Evolutionary conservation across 2,797 vertebrate genomes (phyloP).

Genomic region (Aphelocoma californica): DNA sequence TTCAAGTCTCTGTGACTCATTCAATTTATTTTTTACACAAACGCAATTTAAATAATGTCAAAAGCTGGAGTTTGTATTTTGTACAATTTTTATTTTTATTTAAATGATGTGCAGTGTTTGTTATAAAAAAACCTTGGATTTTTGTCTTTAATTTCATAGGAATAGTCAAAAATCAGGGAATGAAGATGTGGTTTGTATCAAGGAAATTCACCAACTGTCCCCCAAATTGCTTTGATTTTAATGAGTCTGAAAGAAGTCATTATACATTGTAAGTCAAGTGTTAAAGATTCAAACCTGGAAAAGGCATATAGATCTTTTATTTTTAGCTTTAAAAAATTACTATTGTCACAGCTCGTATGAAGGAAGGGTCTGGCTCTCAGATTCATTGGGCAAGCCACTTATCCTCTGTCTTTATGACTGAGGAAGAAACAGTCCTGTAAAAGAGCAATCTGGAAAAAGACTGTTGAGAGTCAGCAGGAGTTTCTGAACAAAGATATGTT

Average conservation of each 20-base stretch:
- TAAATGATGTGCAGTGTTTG: not conserved
- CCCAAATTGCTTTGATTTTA: not conserved
- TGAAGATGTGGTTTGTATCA: not conserved
- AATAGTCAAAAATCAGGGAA: not conserved
- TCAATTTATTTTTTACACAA: not conserved
- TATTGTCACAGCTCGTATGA: not conserved
- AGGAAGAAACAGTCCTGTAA: not conserved
- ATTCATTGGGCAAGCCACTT: not conserved
- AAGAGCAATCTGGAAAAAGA: not conserved
- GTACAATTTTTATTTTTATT: not conserved
- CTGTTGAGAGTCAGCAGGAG: not conserved
- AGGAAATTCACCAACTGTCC: not conserved
- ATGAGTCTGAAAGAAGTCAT: not conserved
- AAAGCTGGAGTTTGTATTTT: not conserved
- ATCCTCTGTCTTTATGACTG: not conserved
- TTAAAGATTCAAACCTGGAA: not conserved
- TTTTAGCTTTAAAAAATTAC: not conserved
- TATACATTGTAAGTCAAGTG: not conserved
- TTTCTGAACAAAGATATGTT: not conserved
- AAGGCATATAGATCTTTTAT: not conserved
- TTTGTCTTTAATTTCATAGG: not conserved
- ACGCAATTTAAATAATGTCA: not conserved
- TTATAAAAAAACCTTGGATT: not conserved
- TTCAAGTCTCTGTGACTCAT: not conserved
- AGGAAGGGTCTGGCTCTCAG: not conserved